Evolutionary conservation across 2,797 vertebrate genomes (phyloP), one percentile per base, ranked within the genome.

Genomic region (Sebastes itinus): DNA sequence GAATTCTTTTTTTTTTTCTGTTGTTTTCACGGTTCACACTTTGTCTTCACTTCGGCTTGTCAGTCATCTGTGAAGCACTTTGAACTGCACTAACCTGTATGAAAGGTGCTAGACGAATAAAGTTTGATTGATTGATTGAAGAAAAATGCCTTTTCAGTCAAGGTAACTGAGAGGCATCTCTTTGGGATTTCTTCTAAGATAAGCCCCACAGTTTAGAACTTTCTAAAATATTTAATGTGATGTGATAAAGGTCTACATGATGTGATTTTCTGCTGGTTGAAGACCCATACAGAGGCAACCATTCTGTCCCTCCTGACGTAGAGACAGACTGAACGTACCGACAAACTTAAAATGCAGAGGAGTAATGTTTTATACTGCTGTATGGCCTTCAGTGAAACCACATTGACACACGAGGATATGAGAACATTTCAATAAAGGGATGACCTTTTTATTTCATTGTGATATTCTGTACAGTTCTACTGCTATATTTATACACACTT

Each of bases 381-480:
- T 7, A 3, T 55, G 52, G 35, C 27, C n/a, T 23, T 54, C 16
- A 52, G 22, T 77, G 42, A 83, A 33, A 63, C 32, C 2, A 54
- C 1, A 5, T 14, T 1, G 1, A 56, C 1, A 75, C 8, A 83
- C 0, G 28, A 86, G 59, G 2, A 70, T 32, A 66, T 12, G 38
- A 81, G 56, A 80, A 22, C 32, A 30, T 73, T 79, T 79, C 72
- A 72, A 80, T 91, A 77, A 95, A 95, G 92, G 80, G 89, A 86
- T 90, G 69, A 90, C 72, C 55, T 90, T 91, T 52, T 95, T 94
- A 95, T 95, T 95, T 93, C 10, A 91, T 89, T 90, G 86, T 82
- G 58, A 90, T 92, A 89, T 81, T 93, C 88, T 95, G 93, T 95
- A 96, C 95, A 96, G 82, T 81, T 94, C 91, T 92, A 94, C 80